Percentiles rank a stretch among this genome's conserved stretches.
These are phyloP conservation scores for Austrofundulus limnaeus DNA, from an alignment of 2,113 vertebrate genomes.

Conservation along the genomic window DNA sequence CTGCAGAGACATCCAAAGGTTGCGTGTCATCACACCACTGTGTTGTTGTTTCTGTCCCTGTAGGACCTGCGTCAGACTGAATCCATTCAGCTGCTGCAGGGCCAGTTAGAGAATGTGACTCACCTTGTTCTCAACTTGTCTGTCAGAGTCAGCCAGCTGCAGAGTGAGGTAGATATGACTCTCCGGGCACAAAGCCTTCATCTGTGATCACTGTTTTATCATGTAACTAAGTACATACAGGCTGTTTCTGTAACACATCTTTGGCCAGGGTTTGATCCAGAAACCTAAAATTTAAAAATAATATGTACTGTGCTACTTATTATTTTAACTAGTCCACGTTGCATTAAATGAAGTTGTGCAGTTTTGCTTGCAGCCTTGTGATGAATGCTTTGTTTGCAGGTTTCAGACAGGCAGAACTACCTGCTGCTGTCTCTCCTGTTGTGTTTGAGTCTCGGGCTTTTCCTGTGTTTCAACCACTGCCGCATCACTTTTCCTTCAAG, in stretches of 20 bases:
- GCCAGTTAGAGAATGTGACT: constrained; percentile 90
- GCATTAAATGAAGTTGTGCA: too few species aligned
- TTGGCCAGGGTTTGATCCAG: neutral
- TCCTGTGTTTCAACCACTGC: constrained; percentile 85
- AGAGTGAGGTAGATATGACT: constrained; percentile 84
- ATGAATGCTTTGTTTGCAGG: constrained; percentile 56
- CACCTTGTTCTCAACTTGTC: constrained; percentile 89
- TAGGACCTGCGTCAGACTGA: constrained; percentile 96
- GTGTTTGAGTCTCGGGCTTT: constrained; percentile 83
- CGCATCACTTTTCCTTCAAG: constrained; percentile 66
- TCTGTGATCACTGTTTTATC: constrained; percentile 1
- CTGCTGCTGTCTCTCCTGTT: constrained; percentile 86
- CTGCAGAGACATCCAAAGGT: too few species aligned
- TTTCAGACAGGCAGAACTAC: constrained; percentile 90
- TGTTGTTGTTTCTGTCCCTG: neutral
- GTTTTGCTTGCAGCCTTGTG: neutral
- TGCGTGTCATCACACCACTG: neutral
- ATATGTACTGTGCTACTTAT: neutral
- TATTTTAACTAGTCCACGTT: too few species aligned
- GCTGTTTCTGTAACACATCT: neutral
- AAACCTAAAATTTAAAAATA: neutral
- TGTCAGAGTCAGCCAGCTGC: constrained; percentile 82
- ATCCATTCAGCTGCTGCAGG: constrained; percentile 91
- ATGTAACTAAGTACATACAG: constrained; percentile 13
- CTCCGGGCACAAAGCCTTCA: constrained; percentile 12